Base-by-base conservation (phyloP, 2,888 invertebrate genomes). In the Drosophila sordidapex region DNA sequence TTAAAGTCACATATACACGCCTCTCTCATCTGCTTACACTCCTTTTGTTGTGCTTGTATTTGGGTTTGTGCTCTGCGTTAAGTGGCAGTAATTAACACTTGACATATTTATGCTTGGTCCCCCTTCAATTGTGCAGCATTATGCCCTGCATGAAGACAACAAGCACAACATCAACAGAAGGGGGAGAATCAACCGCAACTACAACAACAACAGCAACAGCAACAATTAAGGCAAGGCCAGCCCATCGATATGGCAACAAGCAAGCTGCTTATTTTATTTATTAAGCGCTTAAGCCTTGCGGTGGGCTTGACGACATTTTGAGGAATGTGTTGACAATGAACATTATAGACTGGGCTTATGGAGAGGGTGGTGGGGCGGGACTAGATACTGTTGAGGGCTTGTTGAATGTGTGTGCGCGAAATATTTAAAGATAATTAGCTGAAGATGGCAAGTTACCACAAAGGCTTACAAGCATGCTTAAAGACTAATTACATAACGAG, bases 11-110 rank as follows among this genome's bases (percentile, higher is more conserved):
- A 82, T 85, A 82, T 89, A 89, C 79, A 84, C 79, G 68, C 63
- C 65, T 69, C 65, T 52, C 67, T 56, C 75, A 69, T 52, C 70
- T 65, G 48, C 53, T 43, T 43, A 57, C 65, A 57, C 46, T 25
- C 46, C 46, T 2, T 25, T 49, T 71, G 66, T 68, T 73, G 62
- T 72, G 64, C 54, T 64, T 81, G 75, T 82, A 54, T 84, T 76
- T 84, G 73, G 76, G 79, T 63, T 86, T 82, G 90, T 86, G 83
- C 82, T 83, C 73, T 81, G 75, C 73, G 82, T 81, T 89, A 90
- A 90, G 89, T 84, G 89, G 79, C 89, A 79, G 81, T 85, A 88
- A 88, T 88, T 88, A 90, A 89, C 90, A 90, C 90, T 88, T 87
- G 90, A 90, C 90, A 87, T 88, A 90, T 89, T 90, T 90, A 88